A percentile compares a stretch with the other conserved stretches of the same genome.
These are phyloP conservation scores for Lamprotornis superbus DNA, from an alignment of 2,113 vertebrate species.

Conservation along the genomic window DNA sequence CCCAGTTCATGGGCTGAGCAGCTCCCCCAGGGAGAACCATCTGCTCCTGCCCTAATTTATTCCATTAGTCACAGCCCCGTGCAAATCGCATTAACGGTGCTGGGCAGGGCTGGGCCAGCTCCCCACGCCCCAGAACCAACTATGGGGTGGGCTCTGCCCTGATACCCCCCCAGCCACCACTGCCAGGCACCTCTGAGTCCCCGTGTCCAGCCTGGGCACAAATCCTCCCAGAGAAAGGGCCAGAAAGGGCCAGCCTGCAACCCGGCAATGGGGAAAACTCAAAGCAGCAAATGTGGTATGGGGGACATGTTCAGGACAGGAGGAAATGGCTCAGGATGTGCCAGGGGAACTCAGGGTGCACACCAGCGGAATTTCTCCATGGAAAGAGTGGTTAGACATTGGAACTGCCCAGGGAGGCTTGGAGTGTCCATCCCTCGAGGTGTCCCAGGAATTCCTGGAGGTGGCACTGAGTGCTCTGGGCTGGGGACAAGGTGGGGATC, in stretches of 20 bases:
- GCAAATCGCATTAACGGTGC: constrained; percentile 23
- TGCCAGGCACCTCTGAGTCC: background rate
- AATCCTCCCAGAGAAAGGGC: background rate
- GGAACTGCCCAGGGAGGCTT: background rate
- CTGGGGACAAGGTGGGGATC: background rate
- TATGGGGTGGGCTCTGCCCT: background rate
- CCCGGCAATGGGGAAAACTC: rapidly evolving
- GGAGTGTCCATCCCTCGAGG: background rate
- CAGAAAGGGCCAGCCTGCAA: background rate
- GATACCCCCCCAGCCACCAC: background rate
- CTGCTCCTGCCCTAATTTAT: constrained; percentile 78
- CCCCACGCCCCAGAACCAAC: background rate
- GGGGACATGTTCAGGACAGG: rapidly evolving
- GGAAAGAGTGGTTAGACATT: rapidly evolving
- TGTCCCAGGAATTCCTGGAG: rapidly evolving
- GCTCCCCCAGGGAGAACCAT: constrained; percentile 67
- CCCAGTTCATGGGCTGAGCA: constrained; percentile 68
- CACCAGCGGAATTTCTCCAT: rapidly evolving
- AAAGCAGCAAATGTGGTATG: rapidly evolving
- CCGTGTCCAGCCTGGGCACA: background rate
- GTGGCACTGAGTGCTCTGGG: background rate
- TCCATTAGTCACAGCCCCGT: constrained; percentile 62
- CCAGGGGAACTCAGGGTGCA: background rate
- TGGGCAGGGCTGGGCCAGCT: background rate
- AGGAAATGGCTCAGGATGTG: rapidly evolving